Conservation (phyloP, 2,888 invertebrate genomes). For the Ecdyonurus torrentis region DNA sequence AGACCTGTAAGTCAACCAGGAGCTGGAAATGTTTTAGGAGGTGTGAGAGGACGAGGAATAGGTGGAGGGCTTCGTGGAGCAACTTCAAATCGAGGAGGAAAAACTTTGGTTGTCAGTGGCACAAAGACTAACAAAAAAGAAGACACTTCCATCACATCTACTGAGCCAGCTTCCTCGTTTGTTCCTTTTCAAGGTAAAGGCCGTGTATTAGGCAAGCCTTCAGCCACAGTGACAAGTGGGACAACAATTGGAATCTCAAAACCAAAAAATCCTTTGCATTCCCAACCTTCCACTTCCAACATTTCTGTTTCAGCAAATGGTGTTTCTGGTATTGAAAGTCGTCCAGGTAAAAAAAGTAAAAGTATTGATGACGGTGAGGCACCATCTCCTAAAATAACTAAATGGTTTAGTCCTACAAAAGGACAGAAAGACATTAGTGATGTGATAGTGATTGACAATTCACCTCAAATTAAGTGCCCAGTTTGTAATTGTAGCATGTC, state of each 20-base stretch:
- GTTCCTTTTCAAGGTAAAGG: background rate
- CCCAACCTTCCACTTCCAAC: background rate
- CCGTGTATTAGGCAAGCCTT: background rate
- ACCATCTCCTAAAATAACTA: background rate
- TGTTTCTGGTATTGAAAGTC: background rate
- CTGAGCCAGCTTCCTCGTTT: background rate
- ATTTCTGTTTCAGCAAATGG: background rate
- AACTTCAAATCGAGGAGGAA: background rate
- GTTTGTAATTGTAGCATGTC: background rate
- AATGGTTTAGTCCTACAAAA: background rate
- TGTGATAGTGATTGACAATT: background rate
- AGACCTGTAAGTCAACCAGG: constrained; percentile 15
- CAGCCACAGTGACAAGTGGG: background rate
- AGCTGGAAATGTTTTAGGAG: constrained; percentile 15
- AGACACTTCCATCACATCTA: background rate
- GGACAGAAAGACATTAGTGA: background rate
- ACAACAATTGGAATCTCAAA: too few species aligned
- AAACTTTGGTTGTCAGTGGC: background rate
- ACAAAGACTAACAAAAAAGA: background rate
- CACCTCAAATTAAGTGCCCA: background rate
- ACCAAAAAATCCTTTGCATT: too few species aligned
- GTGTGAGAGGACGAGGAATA: constrained; percentile 1
- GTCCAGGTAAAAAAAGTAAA: background rate
- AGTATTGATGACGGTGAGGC: background rate
- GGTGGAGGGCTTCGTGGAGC: background rate